Evolutionary conservation across 1,140 invertebrate genomes (phyloP), one percentile per base, ranked within the genome.

Genomic region (Belonocnema kinseyi): DNA sequence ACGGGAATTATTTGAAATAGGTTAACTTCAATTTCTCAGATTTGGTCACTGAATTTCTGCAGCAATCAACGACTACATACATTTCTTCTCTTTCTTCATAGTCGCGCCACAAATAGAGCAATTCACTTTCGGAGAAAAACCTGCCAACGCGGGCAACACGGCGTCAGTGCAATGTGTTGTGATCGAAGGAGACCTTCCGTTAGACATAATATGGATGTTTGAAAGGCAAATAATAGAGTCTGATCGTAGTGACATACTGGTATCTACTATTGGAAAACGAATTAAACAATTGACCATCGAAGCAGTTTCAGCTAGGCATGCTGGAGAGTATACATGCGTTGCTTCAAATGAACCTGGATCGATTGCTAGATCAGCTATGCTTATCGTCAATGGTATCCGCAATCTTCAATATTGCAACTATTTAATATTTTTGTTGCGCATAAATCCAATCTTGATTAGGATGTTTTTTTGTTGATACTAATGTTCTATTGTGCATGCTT

Each of bases 271-370:
- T 82, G 93, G 94, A 82, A 94, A 93, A 81, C 89, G 91, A 76
- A 91, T 89, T 33, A 93, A 89, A 83, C 88, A 91, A 74, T 82
- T 96, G 75, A 95, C 94, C 21, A 96, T 97, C 78, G 95, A 96
- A 80, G 94, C 94, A 16, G 94, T 95, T 5, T 93, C 93, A 85
- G 94, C 94, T 75, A 92, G 93, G 77, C 94, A 96, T 89, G 94
- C 93, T 80, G 96, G 96, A 54, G 95, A 96, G 87, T 96, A 96
- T 83, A 96, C 94, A 21, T 96, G 96, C 85, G 92, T 93, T 21
- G 97, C 96, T 17, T 94, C 93, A 81, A 98, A 97, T 89, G 90
- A 90, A 61, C 95, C 95, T 52, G 95, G 95, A 66, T 93, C 92
- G 19, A 93, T 93, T 46, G 93, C 93, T 77, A 94, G 95, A 86